Conservation (phyloP, 2,888 invertebrate genomes). For the Elaeidobius kamerunicus region DNA sequence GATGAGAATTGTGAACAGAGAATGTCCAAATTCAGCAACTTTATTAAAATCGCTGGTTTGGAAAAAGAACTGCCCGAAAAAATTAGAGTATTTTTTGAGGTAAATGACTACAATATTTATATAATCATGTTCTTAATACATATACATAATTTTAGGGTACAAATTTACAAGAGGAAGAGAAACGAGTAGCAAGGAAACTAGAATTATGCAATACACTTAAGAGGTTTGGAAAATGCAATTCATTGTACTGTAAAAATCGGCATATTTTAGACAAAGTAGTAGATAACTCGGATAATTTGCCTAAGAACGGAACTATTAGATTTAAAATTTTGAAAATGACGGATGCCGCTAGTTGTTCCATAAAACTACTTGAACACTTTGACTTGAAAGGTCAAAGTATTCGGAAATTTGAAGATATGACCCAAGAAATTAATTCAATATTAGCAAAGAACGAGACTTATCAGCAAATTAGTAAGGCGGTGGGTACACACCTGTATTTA, state of each 20-base stretch:
- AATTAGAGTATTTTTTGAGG: slow-evolving; percentile 42
- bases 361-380: slow-evolving; percentile 40
- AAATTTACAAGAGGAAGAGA: slow-evolving; percentile 48
- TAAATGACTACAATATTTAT: slow-evolving; percentile 33
- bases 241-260: slow-evolving; percentile 57
- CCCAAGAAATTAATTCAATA: slow-evolving; percentile 23
- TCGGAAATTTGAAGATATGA: slow-evolving; percentile 24
- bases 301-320: slow-evolving; percentile 55
- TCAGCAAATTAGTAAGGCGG: slow-evolving; percentile 12
- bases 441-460: slow-evolving; percentile 8
- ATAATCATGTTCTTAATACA: too few relatives aligned
- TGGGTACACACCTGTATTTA: slow-evolving; percentile 32
- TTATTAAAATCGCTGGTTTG: slow-evolving; percentile 40
- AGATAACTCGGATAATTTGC: slow-evolving; percentile 54
- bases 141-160: slow-evolving; percentile 21
- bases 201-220: slow-evolving; percentile 61
- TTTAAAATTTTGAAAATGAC: slow-evolving; percentile 58
- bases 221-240: slow-evolving; percentile 63
- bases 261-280: slow-evolving; percentile 60
- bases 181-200: slow-evolving; percentile 49
- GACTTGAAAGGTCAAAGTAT: slow-evolving; percentile 28
- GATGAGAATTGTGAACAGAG: slow-evolving; percentile 49
- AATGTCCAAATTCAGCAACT: slow-evolving; percentile 46
- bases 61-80: slow-evolving; percentile 39
- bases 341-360: slow-evolving; percentile 58